Evolutionary conservation across 2,113 vertebrate genomes (phyloP), one percentile per base, ranked within the genome.

Genomic region (Platichthys flesus): DNA sequence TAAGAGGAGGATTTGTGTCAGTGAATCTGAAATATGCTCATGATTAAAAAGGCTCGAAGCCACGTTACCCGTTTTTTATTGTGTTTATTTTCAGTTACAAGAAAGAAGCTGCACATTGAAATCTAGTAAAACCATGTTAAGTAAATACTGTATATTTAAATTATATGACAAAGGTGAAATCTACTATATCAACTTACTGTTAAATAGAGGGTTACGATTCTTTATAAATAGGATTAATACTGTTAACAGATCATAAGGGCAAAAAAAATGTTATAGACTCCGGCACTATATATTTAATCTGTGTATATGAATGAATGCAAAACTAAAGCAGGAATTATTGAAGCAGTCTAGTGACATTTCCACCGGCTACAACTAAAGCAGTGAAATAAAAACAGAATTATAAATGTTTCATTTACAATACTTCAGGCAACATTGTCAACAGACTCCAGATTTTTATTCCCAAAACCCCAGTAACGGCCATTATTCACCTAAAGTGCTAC

Each of bases 51-150:
- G 5, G 40, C 54, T 37, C 47, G 47, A 60, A 20, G 58, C 23
- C 47, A 68, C 60, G 45, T 57, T 58, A 47, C 23, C 14, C 60
- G 57, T 5, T 66, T n/a, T 90, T 90, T 83, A 88, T 85, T 86
- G 59, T 71, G 57, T 60, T 86, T 67, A 79, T 42, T 28, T 82
- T 61, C 49, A 66, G 45, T 80, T 75, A 67, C 83, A 89, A 74
- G 60, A 79, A 73, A 77, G 21, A 73, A 77, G 21, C 63, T 79
- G 49, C 59, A 87, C 84, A 82, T 47, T 81, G 61, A 86, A 78
- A 85, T 55, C 23, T 67, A 79, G n/a, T 31, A 35, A 83, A 84
- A 67, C 10, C 26, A 31, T 31, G 31, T 31, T 31, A 31, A 31
- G 31, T 31, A 31, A 31, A 31, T 31, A 31, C 31, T 31, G 6